These are phyloP conservation scores for Phoebastria nigripes DNA, from an alignment of 2,797 vertebrate genomes.

Conservation along the genomic window DNA sequence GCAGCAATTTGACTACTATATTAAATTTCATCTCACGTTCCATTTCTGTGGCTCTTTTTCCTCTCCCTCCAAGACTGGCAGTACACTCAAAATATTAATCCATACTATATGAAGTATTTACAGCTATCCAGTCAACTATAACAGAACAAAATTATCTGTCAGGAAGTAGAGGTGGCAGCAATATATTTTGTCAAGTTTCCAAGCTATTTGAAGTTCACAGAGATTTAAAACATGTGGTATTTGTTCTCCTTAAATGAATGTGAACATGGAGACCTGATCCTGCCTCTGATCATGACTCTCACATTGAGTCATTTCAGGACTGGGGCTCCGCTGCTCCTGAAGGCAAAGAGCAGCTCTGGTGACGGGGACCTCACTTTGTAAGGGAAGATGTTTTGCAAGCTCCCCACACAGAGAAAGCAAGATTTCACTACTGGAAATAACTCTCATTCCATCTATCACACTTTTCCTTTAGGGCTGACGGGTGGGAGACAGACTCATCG, in stretches of 20 bases:
- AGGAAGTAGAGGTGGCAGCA: background rate
- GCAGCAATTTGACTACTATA: background rate
- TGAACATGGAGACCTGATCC: background rate
- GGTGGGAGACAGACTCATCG: background rate
- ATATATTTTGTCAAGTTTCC: background rate
- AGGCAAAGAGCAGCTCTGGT: background rate
- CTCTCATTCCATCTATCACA: background rate
- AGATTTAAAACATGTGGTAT: background rate
- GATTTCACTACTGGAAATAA: background rate
- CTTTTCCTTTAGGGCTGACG: background rate
- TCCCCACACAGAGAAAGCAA: background rate
- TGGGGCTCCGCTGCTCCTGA: background rate
- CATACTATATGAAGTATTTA: background rate
- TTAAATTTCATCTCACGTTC: background rate
- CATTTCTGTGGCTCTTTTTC: background rate
- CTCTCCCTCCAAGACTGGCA: background rate
- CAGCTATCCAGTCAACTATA: background rate
- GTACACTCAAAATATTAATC: background rate
- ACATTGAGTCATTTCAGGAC: background rate
- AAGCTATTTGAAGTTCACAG: background rate
- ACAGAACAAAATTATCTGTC: background rate
- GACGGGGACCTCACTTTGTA: background rate
- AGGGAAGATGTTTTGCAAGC: background rate
- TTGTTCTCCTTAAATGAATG: background rate
- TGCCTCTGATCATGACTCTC: background rate